Percentiles rank a stretch among this genome's conserved stretches.
Conservation (phyloP, 2,113 vertebrate genomes). For the Nycticebus coucang region DNA sequence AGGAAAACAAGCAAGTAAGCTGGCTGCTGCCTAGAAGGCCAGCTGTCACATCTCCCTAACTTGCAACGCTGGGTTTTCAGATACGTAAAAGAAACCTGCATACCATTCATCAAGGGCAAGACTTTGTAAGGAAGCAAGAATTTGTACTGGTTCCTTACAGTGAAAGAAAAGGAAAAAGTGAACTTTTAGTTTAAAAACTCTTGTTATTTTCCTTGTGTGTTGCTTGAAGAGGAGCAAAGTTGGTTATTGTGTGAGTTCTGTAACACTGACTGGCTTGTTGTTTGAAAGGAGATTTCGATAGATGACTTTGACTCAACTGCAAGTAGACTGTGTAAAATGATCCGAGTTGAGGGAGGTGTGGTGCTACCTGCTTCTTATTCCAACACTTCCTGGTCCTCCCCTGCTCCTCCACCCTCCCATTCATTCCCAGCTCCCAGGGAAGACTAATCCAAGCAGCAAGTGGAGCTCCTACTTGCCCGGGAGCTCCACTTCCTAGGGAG, state of each 20-base stretch:
- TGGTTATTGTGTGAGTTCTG: not conserved
- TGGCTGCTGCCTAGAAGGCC: not conserved
- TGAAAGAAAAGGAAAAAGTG: not conserved
- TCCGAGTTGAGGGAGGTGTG: not conserved
- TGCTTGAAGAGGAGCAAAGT: not conserved
- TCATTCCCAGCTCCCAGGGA: not conserved
- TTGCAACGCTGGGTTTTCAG: not conserved
- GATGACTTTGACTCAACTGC: not conserved
- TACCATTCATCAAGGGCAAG: not conserved
- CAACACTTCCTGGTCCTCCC: not conserved
- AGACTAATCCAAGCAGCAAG: not conserved
- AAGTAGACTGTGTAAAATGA: not conserved
- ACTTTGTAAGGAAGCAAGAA: not conserved
- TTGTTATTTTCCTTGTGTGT: not conserved
- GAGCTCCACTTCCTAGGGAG: not conserved
- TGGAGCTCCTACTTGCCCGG: not conserved
- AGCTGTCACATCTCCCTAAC: not conserved
- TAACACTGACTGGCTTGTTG: not conserved
- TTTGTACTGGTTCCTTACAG: not conserved
- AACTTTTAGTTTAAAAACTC: not conserved
- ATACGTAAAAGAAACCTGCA: not conserved
- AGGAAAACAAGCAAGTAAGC: not conserved
- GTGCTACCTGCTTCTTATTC: not conserved
- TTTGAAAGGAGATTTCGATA: not conserved
- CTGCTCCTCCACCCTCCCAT: not conserved